Evolutionary conservation across 2,113 vertebrate genomes (phyloP).

Genomic region (Crotalus viridis): DNA sequence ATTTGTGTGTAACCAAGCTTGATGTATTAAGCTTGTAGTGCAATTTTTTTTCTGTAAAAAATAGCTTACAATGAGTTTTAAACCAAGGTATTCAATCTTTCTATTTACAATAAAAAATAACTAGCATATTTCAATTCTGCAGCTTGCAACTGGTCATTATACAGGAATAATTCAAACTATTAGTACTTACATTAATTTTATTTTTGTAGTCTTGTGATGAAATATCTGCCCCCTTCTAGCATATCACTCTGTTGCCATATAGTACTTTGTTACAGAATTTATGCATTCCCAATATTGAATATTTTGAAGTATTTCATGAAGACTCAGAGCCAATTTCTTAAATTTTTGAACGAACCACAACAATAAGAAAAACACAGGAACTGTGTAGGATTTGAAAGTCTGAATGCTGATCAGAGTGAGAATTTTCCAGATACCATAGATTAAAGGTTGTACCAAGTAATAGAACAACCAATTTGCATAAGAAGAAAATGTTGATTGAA

Average conservation of each 20-base stretch:
- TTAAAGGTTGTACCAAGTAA: background rate
- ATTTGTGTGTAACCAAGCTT: slow-evolving; percentile 53
- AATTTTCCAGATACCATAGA: background rate
- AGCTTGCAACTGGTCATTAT: slow-evolving; percentile 32
- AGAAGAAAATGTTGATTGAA: background rate
- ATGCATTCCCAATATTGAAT: background rate
- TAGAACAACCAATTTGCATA: background rate
- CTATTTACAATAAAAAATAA: background rate
- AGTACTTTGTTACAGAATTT: background rate
- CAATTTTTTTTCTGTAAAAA: slow-evolving; percentile 46
- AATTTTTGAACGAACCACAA: background rate
- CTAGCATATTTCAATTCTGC: slow-evolving; percentile 17
- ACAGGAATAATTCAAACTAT: slow-evolving; percentile 14
- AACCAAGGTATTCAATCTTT: slow-evolving; percentile 14
- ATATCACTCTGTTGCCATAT: no score
- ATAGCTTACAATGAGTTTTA: slow-evolving; percentile 33
- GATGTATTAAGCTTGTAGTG: slow-evolving; percentile 55
- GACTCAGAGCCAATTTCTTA: background rate
- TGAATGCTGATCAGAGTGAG: background rate
- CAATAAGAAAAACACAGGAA: background rate
- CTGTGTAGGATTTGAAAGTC: background rate
- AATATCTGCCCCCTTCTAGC: background rate
- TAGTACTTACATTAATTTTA: slow-evolving; percentile 2
- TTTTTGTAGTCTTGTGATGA: background rate
- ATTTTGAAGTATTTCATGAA: background rate